A percentile compares a stretch with the other conserved stretches of the same genome.
These are phyloP conservation scores for Epinotia bilunana DNA, from an alignment of 2,888 invertebrate species.

Conservation along the genomic window DNA sequence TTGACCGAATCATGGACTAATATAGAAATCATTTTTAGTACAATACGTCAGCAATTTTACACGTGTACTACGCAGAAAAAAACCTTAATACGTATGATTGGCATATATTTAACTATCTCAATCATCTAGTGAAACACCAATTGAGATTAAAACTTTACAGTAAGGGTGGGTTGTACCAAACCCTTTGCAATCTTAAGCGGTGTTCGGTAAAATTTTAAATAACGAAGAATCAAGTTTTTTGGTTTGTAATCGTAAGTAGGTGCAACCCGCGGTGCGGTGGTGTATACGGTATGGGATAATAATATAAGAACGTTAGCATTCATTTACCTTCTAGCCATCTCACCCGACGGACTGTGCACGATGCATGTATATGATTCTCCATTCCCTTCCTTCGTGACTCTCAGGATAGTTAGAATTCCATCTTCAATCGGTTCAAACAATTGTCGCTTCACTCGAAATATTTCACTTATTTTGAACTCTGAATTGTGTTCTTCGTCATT, in stretches of 20 bases:
- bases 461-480: background rate
- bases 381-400: constrained; percentile 86
- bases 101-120: background rate
- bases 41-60: too few relatives aligned
- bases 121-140: background rate
- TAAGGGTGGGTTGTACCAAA: background rate
- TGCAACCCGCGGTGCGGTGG: too few relatives aligned
- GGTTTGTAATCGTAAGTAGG: too few relatives aligned
- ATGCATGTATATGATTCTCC: constrained; percentile 92
- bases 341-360: constrained; percentile 89
- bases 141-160: background rate
- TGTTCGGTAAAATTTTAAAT: too few relatives aligned
- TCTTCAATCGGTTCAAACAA: constrained; percentile 73
- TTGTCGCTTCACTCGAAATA: constrained; percentile 54
- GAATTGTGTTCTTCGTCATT: background rate
- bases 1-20: too few relatives aligned
- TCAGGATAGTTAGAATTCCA: constrained; percentile 85
- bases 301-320: background rate
- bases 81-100: too few relatives aligned
- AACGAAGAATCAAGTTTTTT: too few relatives aligned
- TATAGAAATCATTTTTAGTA: too few relatives aligned
- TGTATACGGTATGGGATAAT: too few relatives aligned
- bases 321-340: constrained; percentile 87
- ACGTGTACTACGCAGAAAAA: too few relatives aligned
- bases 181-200: too few relatives aligned